These are phyloP conservation scores for Chelidonichthys spinosus DNA, from an alignment of 2,797 vertebrate species.

Conservation along the genomic window DNA sequence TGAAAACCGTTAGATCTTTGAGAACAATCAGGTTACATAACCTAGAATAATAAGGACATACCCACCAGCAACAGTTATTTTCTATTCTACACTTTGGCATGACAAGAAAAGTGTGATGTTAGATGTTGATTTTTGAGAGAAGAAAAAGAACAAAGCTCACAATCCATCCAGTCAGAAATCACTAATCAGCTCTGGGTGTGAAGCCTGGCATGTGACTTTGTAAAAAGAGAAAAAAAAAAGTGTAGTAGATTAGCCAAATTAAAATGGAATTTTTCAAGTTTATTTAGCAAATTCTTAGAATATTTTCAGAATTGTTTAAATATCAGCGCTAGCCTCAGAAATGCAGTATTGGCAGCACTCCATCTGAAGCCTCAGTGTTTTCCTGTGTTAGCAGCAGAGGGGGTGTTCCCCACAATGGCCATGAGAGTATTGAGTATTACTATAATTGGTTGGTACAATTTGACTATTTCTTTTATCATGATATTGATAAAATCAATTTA, in stretches of 20 bases:
- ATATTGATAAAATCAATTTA: no score
- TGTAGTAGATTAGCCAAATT: no score
- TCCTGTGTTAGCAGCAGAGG: neutral
- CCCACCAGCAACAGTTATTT: neutral
- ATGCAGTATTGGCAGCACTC: neutral
- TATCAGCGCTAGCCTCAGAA: neutral
- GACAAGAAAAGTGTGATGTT: neutral
- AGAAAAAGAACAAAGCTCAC: neutral
- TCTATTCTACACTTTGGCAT: neutral
- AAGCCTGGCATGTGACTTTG: no score
- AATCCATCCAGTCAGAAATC: neutral
- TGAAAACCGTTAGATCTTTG: conserved; percentile 1
- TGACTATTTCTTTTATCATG: neutral
- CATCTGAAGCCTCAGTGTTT: neutral
- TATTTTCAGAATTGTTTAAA: neutral
- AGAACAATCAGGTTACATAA: conserved; percentile 12
- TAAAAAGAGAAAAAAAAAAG: no score
- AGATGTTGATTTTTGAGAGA: neutral
- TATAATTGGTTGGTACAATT: neutral
- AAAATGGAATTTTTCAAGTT: neutral
- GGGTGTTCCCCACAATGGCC: neutral
- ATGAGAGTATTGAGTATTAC: neutral
- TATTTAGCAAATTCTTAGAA: neutral
- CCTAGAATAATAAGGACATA: neutral
- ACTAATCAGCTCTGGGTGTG: neutral